Base-by-base conservation (phyloP, 2,113 vertebrate genomes). In the Colius striatus region DNA sequence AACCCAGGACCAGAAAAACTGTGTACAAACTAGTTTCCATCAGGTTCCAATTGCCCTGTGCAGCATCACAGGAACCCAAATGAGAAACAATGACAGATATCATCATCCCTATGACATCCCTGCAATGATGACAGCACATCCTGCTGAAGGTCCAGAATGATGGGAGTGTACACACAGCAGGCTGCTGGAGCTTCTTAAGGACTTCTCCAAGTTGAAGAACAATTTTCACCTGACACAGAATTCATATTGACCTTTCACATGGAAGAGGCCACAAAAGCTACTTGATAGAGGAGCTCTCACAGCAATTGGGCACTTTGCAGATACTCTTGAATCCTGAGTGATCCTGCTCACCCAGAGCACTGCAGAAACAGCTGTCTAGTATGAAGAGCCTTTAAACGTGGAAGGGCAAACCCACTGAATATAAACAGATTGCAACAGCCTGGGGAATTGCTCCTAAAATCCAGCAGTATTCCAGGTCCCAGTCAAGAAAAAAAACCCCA, bases 111-210 rank as follows among this genome's bases (percentile, higher is more conserved):
- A 16, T n/a, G 54, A 17, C 23, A 76, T 2, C 72, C 30, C 67
- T 36, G 50, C 75, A 61, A 32, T 9, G 29, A 23, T 3, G 38
- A 13, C 60, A 77, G 60, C 47, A 38, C 14, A 17, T 16, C 48
- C 70, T 5, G 1, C 0, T 12, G 13, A 38, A 29, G 30, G 45
- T 29, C 45, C 14, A 25, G 54, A 41, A 54, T 0, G 3, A 70
- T 1, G 25, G 47, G 43, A n/a, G 32, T 87, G 23, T 66, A 34
- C 16, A 21, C 22, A 65, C 15, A 73, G 36, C 45, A 54, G 25
- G n/a, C 45, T 76, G 48, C 2, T 2, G 65, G n/a, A 71, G 62
- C 23, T 77, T 29, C 76, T 27, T n/a, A 53, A 43, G 29, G 80
- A 29, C 32, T 34, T 43, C 47, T n/a, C 48, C 45, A 62, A 58